phyloP scores from a whole-genome alignment of 1,140 invertebrate genomes.

The Macrocentrus cingulum region DNA sequence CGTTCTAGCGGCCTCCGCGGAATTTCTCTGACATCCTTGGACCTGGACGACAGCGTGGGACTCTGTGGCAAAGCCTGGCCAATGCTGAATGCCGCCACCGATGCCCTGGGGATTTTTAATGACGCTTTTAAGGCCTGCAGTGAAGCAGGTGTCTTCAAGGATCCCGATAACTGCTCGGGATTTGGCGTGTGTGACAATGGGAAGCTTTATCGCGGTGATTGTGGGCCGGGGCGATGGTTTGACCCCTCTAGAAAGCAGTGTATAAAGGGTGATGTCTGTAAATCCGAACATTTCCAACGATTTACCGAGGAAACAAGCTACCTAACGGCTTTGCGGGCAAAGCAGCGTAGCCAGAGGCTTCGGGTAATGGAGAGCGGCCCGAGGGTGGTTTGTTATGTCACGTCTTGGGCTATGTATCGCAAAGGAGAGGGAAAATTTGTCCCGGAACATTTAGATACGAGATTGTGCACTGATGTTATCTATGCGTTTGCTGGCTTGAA shows the following conservation, averaged over 20 bases:
- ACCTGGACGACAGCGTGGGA: conserved; percentile 70
- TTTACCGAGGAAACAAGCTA: conserved; percentile 16
- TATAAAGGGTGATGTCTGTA: conserved; percentile 41
- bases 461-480: conserved; percentile 83
- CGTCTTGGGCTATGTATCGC: conserved; percentile 86
- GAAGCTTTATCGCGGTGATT: conserved; percentile 43
- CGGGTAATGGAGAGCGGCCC: conserved; percentile 40
- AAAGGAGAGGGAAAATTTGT: conserved; percentile 80
- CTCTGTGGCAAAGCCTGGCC: conserved; percentile 69
- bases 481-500: conserved; percentile 89
- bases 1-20: conserved; percentile 67
- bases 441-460: conserved; percentile 79
- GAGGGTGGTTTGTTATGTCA: conserved; percentile 82
- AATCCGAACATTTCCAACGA: conserved; percentile 33
- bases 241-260: conserved; percentile 34
- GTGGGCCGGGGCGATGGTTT: conserved; percentile 45
- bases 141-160: conserved; percentile 60
- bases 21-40: conserved; percentile 68
- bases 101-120: conserved; percentile 57
- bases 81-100: conserved; percentile 63
- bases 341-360: conserved; percentile 36
- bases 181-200: conserved; percentile 69
- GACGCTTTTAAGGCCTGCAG: conserved; percentile 48
- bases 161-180: conserved; percentile 67
- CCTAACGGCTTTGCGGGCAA: conserved; percentile 31